A percentile compares a stretch with the other conserved stretches of the same genome.
These are phyloP conservation scores for Aegotheles bennettii DNA, from an alignment of 2,113 vertebrate genomes.

Conservation along the genomic window DNA sequence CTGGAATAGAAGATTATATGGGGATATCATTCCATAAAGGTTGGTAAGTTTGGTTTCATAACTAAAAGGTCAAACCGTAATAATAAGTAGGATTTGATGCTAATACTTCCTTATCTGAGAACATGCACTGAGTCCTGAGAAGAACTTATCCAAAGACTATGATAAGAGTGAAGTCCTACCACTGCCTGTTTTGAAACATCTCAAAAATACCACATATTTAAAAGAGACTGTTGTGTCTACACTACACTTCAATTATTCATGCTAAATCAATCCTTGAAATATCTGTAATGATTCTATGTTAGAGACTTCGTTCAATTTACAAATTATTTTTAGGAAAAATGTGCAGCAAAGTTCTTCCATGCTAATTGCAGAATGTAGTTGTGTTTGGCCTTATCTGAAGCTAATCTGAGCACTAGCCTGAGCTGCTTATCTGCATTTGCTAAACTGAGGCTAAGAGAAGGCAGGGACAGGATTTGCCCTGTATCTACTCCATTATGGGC, in stretches of 20 bases:
- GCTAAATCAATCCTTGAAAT: constrained; percentile 56
- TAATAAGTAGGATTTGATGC: neutral
- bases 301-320: constrained; percentile 35
- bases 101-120: neutral
- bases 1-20: neutral
- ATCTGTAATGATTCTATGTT: constrained; percentile 1
- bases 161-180: neutral
- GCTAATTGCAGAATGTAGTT: constrained; percentile 30
- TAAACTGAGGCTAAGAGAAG: neutral
- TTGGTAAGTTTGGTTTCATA: neutral
- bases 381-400: constrained; percentile 40
- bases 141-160: neutral
- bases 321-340: constrained; percentile 64
- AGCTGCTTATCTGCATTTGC: neutral
- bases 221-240: constrained; percentile 16
- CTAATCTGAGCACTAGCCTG: neutral
- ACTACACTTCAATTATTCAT: constrained; percentile 54
- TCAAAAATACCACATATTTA: constrained; percentile 9
- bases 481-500: neutral
- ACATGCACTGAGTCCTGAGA: neutral
- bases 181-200: neutral
- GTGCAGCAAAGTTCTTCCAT: constrained; percentile 6
- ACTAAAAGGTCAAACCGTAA: neutral
- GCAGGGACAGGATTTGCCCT: neutral
- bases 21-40: neutral